Base-by-base conservation (phyloP, 2,888 invertebrate genomes). In the Cryptocephalus primarius region DNA sequence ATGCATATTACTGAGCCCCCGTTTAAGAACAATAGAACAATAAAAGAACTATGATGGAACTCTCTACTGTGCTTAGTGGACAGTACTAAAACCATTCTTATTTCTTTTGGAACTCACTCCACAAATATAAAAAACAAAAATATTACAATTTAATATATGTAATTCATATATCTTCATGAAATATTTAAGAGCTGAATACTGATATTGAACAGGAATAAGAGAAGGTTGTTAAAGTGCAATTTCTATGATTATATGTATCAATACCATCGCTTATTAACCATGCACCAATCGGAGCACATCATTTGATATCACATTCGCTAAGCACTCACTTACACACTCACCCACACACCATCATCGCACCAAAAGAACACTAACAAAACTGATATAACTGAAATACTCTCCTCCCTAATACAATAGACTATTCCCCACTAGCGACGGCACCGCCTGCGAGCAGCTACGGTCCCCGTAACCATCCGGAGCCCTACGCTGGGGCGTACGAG, bases 401-500 rank as follows among this genome's bases (percentile, higher is more conserved):
- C 31, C 48, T 48, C 44, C 44, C 46, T 48, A 53, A 56, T 51
- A 45, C 51, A 55, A 56, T 56, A 63, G 62, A 63, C 52, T 68
- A 67, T 68, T 68, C 65, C 58, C 67, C 65, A 62, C 52, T 67
- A 72, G 72, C 72, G 48, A 66, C 72, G 48, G 72, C 72, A 33
- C 72, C 73, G 22, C 70, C 70, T 14, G 57, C 58, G 31, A 55
- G 57, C 39, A 57, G 58, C 54, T 61, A 57, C 51, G 59, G 50
- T 46, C 63, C 65, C 71, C 58, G 57, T 72, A 75, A 69, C 58
- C 75, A 71, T 57, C 73, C 75, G 50, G 82, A 83, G 67, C 73
- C 75, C 49, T 82, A 83, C 68, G 84, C 85, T 53, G 81, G 81
- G 60, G 85, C 85, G 49, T 84, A 84, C 73, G 85, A 85, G 75